Base-by-base conservation (phyloP, 53 echinoderm and acorn worm species). In the Henricia sp. region DNA sequence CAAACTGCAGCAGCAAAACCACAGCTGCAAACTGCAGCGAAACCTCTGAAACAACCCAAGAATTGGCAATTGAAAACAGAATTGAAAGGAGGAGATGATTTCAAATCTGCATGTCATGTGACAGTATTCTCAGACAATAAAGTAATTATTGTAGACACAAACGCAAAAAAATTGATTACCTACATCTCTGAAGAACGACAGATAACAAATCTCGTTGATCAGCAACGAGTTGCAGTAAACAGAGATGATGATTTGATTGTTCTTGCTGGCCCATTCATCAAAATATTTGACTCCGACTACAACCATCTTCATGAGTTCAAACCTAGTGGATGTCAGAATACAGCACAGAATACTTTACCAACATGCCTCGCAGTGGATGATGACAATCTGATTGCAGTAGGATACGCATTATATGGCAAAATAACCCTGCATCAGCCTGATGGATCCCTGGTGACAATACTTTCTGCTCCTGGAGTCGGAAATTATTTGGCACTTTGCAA, bases 301-400 rank as follows among this genome's bases (percentile, higher is more conserved):
- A 24, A 58, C n/a, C 56, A 23, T 17, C 27, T 58, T 6, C 12
- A 8, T 4, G 0, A 28, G 9, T 76, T 76, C 58, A 76, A 21
- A 58, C 76, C 58, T 23, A 6, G 26, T 56, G n/a, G 5, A n/a
- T 4, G n/a, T n/a, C n/a, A n/a, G n/a, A n/a, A 35, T 1, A 29
- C 4, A 21, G 12, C 10, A 14, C 9, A 0, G 16, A 28, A 57
- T 43, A 42, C 42, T 19, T 3, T 26, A 38, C 58, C 76, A 9
- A 56, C 76, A 41, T 59, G 76, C 29, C 76, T 76, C 17, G 76
- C 76, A 30, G 76, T 76, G 29, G 76, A 76, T 23, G 43, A 76
- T 42, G 17, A 19, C 59, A 58, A 76, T 59, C 29, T 56, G 14
- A 76, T 59, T 41, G 76, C 76, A 57, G 57, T 76, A 6, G 76